phyloP scores from a whole-genome alignment of 2,797 vertebrate species.

The Sternotherus odoratus region DNA sequence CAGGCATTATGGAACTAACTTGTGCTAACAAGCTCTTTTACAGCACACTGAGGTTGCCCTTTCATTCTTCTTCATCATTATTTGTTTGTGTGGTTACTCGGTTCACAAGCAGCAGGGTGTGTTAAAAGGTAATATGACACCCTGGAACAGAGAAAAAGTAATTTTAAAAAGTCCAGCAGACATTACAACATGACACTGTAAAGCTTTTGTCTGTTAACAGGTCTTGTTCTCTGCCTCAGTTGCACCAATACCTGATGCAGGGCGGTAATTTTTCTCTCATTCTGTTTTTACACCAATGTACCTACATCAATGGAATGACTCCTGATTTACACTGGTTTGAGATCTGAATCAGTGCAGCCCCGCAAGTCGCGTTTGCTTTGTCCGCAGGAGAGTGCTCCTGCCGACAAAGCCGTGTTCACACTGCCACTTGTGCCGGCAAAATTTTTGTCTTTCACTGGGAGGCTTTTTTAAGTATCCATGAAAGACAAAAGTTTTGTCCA shows the following conservation, averaged over 20 bases:
- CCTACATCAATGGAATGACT: neutral
- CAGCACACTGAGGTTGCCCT: neutral
- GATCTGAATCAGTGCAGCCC: neutral
- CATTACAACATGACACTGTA: rapidly evolving
- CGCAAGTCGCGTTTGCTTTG: too few species aligned
- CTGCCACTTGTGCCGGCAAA: too few species aligned
- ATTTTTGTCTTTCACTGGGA: too few species aligned
- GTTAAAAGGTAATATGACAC: constrained; percentile 23
- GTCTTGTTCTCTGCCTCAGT: neutral
- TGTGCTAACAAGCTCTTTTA: constrained; percentile 29
- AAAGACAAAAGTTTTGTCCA: too few species aligned
- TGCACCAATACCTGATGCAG: rapidly evolving
- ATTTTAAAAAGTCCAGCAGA: neutral
- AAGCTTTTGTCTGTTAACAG: neutral
- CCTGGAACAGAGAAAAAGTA: neutral
- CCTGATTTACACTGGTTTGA: neutral
- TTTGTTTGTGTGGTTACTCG: constrained; percentile 40
- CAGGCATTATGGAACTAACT: neutral
- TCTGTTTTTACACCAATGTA: neutral
- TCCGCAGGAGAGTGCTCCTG: too few species aligned
- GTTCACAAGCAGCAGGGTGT: constrained; percentile 25
- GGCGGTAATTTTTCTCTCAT: neutral
- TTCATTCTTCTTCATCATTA: neutral
- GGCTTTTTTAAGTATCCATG: too few species aligned
- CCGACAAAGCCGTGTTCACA: too few species aligned